These are phyloP conservation scores for Percopsis omiscomaycus DNA, from an alignment of 2,797 vertebrate genomes.

Conservation along the genomic window DNA sequence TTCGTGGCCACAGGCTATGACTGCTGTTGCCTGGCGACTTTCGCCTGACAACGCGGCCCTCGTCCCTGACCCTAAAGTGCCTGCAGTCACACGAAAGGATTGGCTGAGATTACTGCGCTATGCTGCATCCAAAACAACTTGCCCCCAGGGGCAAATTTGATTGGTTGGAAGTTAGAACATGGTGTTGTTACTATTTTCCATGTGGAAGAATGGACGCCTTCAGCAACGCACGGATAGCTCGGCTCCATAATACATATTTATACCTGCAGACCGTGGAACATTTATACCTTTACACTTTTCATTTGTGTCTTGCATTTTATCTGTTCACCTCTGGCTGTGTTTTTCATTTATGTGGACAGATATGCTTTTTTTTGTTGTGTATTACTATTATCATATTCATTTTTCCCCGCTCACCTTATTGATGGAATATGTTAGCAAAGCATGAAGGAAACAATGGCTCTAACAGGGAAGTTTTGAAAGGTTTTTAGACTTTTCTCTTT, in stretches of 20 bases:
- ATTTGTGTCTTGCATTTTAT: constrained; percentile 74
- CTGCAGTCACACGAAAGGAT: constrained; percentile 76
- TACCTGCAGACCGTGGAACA: constrained; percentile 62
- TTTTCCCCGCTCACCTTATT: constrained; percentile 45
- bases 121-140: constrained; percentile 70
- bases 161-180: constrained; percentile 83
- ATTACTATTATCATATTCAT: constrained; percentile 63
- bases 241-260: constrained; percentile 76
- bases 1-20: constrained; percentile 73
- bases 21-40: constrained; percentile 66
- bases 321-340: constrained; percentile 69
- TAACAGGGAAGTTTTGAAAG: constrained; percentile 50
- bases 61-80: constrained; percentile 58
- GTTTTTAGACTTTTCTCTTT: constrained; percentile 15
- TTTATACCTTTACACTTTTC: constrained; percentile 72
- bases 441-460: constrained; percentile 25
- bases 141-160: constrained; percentile 86
- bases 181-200: constrained; percentile 72
- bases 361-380: constrained; percentile 61
- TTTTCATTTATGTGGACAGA: constrained; percentile 66
- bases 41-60: constrained; percentile 63
- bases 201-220: constrained; percentile 62
- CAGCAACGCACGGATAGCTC: constrained; percentile 52
- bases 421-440: constrained; percentile 45
- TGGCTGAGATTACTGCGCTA: constrained; percentile 81